phyloP scores from a whole-genome alignment of 2,888 invertebrate species.

The Biston betularia region DNA sequence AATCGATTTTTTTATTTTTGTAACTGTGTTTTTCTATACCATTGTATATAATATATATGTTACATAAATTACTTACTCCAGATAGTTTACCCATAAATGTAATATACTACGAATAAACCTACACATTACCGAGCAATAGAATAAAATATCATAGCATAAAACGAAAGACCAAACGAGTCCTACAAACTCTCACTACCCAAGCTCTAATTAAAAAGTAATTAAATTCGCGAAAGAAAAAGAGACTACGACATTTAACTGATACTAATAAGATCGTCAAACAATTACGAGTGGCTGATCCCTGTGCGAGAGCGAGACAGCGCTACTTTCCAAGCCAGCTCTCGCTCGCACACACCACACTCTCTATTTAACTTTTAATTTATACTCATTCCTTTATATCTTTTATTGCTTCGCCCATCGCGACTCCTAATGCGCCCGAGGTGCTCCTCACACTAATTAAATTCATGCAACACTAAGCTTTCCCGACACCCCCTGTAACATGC shows the following conservation, averaged over 20 bases:
- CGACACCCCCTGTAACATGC: conserved; percentile 51
- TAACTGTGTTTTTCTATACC: too few relatives aligned
- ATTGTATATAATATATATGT: too few relatives aligned
- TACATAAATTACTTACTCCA: too few relatives aligned
- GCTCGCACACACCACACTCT: conserved; percentile 68
- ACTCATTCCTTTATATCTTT: conserved; percentile 87
- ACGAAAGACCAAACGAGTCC: conserved; percentile 63
- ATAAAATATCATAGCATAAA: conserved; percentile 56
- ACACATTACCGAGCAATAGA: neutral
- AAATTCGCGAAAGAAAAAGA: conserved; percentile 84
- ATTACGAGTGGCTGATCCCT: conserved; percentile 78
- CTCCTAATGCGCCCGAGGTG: conserved; percentile 86
- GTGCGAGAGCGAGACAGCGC: conserved; percentile 55
- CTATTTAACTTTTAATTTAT: conserved; percentile 87
- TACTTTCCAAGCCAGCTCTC: conserved; percentile 51
- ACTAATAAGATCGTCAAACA: conserved; percentile 87
- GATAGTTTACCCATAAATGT: too few relatives aligned
- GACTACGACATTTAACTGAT: conserved; percentile 85
- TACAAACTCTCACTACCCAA: conserved; percentile 77
- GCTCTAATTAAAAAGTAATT: conserved; percentile 84
- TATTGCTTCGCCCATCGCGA: conserved; percentile 86
- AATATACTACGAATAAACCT: neutral
- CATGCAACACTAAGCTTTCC: conserved; percentile 84
- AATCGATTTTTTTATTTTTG: too few relatives aligned
- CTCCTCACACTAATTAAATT: conserved; percentile 86